Evolutionary conservation across 2,113 vertebrate species (phyloP).

Genomic region (Macheiramphus alcinus): DNA sequence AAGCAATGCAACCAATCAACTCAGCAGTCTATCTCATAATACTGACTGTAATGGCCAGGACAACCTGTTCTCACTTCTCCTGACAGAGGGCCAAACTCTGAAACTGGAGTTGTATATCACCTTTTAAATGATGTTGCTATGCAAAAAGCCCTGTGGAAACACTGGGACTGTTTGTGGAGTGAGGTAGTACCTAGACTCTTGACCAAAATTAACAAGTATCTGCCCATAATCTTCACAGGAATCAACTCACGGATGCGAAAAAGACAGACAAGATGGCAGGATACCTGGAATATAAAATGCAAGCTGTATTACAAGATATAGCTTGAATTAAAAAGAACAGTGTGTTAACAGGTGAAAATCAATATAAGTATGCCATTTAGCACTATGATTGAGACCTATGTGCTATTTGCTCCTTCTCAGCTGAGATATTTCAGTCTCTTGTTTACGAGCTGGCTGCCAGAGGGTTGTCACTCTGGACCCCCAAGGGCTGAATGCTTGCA

Average conservation of each 20-base stretch:
- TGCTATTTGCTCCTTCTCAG: not conserved
- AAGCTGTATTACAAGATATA: not conserved
- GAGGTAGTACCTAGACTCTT: not conserved
- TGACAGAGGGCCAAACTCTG: not conserved
- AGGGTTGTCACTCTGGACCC: not conserved
- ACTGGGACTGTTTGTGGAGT: not conserved
- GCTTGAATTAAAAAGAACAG: not conserved
- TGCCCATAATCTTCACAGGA: not conserved
- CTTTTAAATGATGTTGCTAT: not conserved
- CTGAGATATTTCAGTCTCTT: not conserved
- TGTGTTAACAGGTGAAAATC: not conserved
- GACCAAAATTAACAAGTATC: not conserved
- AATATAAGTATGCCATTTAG: not conserved
- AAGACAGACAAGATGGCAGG: not conserved
- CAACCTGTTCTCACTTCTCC: not conserved
- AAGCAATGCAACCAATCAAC: not conserved
- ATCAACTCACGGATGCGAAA: not conserved
- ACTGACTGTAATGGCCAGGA: not conserved
- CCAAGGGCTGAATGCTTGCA: fast-evolving
- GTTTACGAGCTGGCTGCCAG: not conserved
- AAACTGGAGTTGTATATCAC: not conserved
- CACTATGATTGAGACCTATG: not conserved
- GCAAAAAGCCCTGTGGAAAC: not conserved
- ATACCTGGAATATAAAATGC: not conserved
- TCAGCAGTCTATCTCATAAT: not conserved